Evolutionary conservation across 1,140 invertebrate species (phyloP).

Genomic region (Paralvinella palmiformis): DNA sequence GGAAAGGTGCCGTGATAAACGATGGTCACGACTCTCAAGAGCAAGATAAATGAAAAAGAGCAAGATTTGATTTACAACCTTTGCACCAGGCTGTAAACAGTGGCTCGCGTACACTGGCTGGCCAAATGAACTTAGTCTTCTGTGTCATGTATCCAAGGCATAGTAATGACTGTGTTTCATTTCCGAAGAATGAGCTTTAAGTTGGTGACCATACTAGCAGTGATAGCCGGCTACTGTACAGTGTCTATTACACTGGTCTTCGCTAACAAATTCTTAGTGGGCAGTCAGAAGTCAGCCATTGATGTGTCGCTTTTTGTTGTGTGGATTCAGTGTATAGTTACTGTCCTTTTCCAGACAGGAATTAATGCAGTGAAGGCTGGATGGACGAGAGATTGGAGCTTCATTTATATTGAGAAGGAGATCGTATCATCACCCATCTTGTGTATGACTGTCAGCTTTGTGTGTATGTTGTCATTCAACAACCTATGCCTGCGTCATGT

Average conservation of each 20-base stretch:
- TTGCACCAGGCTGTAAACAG: no score
- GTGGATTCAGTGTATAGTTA: slow-evolving; percentile 32
- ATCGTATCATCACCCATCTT: slow-evolving; percentile 28
- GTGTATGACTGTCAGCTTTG: slow-evolving; percentile 33
- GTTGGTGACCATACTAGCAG: no score
- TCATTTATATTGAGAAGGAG: neutral
- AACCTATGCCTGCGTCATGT: slow-evolving; percentile 48
- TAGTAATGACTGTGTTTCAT: no score
- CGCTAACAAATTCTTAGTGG: slow-evolving; percentile 44
- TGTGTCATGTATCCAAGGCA: no score
- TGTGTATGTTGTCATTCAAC: slow-evolving; percentile 40
- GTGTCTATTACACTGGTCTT: slow-evolving; percentile 48
- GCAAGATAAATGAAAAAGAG: no score
- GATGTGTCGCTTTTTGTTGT: slow-evolving; percentile 46
- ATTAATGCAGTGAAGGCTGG: neutral
- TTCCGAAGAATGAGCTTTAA: no score
- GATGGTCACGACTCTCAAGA: no score
- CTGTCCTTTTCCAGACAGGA: slow-evolving; percentile 20
- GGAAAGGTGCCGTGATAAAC: no score
- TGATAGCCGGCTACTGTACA: slow-evolving; percentile 40
- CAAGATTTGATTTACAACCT: no score
- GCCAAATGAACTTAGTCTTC: no score
- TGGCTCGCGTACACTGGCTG: no score
- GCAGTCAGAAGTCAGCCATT: slow-evolving; percentile 20
- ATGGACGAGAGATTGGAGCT: neutral